A percentile compares a stretch with the other conserved stretches of the same genome.
These are phyloP conservation scores for Ashinkailepas kermadecensis DNA, from an alignment of 2,888 invertebrate genomes.

Conservation along the genomic window DNA sequence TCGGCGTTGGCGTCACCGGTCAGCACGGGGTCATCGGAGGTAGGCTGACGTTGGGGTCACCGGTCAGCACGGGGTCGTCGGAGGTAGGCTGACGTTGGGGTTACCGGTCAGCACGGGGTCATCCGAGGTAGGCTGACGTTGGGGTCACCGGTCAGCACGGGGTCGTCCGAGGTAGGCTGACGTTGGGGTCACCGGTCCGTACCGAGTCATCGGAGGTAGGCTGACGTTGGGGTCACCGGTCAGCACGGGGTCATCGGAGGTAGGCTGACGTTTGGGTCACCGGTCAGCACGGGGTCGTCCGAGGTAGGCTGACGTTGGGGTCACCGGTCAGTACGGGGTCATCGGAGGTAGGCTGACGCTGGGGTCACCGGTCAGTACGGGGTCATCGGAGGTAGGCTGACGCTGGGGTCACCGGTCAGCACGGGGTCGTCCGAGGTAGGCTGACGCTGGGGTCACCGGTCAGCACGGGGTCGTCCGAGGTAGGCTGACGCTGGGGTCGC, in stretches of 20 bases:
- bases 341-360: too few relatives aligned
- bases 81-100: slow-evolving; percentile 39
- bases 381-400: too few relatives aligned
- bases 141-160: slow-evolving; percentile 28
- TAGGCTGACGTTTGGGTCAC: background rate
- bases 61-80: slow-evolving; percentile 28
- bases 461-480: background rate
- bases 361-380: too few relatives aligned
- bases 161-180: slow-evolving; percentile 24
- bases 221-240: background rate
- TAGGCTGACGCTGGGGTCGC: too few relatives aligned
- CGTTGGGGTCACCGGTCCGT: background rate
- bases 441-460: too few relatives aligned
- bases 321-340: too few relatives aligned
- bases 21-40: slow-evolving; percentile 27
- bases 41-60: slow-evolving; percentile 39
- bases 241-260: too few relatives aligned
- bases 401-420: too few relatives aligned
- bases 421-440: background rate
- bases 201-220: too few relatives aligned
- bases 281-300: too few relatives aligned
- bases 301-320: background rate
- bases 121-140: slow-evolving; percentile 38
- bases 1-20: slow-evolving; percentile 39
- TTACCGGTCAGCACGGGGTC: slow-evolving; percentile 28